A percentile compares a stretch with the other conserved stretches of the same genome.
phyloP scores from a whole-genome alignment of 2,113 vertebrate species.

The Mormyrus iriodes region DNA sequence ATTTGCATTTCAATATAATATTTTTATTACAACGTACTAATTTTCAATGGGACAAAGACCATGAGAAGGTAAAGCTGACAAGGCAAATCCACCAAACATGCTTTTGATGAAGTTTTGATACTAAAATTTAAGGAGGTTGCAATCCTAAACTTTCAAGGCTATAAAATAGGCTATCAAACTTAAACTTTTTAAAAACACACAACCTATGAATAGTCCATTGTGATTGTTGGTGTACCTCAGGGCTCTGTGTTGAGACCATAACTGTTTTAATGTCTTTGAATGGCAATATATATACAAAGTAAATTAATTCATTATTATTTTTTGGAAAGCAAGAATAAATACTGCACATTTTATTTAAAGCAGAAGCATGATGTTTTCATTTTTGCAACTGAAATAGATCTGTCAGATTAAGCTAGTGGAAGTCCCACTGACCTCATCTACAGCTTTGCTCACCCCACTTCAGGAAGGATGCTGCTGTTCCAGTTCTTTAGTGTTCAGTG shows the following conservation, averaged over 20 bases:
- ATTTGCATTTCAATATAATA: not conserved
- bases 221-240: not conserved
- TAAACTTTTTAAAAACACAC: not conserved
- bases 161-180: not conserved
- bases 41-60: not conserved
- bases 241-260: not conserved
- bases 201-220: not conserved
- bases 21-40: not conserved
- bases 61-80: not conserved
- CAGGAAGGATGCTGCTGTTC: not conserved
- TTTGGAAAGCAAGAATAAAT: not conserved
- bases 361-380: not conserved
- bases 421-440: not conserved
- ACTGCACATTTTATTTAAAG: not conserved
- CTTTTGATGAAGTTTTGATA: not conserved
- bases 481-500: not conserved
- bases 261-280: not conserved
- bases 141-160: not conserved
- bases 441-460: not conserved
- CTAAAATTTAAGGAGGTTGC: not conserved
- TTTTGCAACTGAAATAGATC: not conserved
- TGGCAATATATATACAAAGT: not conserved
- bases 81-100: not conserved
- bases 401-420: not conserved
- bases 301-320: not conserved